Conservation (phyloP, 1,140 invertebrate genomes). For the Bombus superbus region DNA sequence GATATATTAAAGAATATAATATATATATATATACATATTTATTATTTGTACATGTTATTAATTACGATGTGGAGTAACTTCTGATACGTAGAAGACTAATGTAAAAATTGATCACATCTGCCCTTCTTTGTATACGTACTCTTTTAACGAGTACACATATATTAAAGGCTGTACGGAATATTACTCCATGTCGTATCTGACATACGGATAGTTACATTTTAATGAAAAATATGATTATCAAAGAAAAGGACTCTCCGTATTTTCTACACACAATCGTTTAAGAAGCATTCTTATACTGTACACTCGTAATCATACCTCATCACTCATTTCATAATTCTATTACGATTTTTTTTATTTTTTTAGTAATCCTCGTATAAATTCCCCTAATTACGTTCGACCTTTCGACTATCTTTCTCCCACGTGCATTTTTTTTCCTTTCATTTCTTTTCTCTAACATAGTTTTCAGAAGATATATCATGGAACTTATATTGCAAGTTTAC, state of each 20-base stretch:
- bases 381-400: background rate
- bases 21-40: constrained; percentile 52
- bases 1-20: constrained; percentile 50
- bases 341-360: background rate
- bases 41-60: constrained; percentile 71
- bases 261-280: constrained; percentile 38
- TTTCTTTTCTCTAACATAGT: background rate
- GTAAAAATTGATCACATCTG: constrained; percentile 16
- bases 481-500: constrained; percentile 21
- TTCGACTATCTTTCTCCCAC: background rate
- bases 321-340: constrained; percentile 26
- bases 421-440: too few relatives aligned
- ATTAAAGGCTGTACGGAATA: constrained; percentile 1
- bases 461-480: constrained; percentile 1
- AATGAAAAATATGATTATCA: constrained; percentile 66
- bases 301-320: constrained; percentile 16
- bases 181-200: constrained; percentile 43
- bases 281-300: constrained; percentile 38
- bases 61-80: constrained; percentile 48
- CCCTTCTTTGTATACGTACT: background rate
- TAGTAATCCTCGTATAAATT: constrained; percentile 32
- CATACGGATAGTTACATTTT: constrained; percentile 52
- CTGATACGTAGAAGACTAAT: constrained; percentile 15
- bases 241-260: constrained; percentile 40
- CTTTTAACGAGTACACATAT: background rate